phyloP scores from a whole-genome alignment of 2,888 invertebrate genomes.

The Drosophila melanosoma region DNA sequence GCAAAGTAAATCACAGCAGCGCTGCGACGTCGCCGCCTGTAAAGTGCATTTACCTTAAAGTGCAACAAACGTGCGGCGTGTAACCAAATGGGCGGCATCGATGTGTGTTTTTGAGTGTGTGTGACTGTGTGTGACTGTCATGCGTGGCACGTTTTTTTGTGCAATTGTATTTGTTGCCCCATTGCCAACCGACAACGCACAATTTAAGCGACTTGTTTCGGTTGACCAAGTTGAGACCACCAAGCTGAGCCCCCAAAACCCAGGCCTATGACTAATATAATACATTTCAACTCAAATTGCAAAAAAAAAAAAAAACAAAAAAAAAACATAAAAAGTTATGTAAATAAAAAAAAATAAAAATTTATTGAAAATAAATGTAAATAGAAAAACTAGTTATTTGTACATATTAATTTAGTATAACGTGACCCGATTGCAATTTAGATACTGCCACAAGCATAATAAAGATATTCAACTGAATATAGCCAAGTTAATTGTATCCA shows the following conservation, averaged over 20 bases:
- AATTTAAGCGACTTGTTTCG: conserved; percentile 56
- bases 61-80: conserved; percentile 56
- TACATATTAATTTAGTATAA: conserved; percentile 11
- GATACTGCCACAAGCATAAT: not conserved
- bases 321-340: too few species aligned
- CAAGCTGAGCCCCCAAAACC: conserved; percentile 4
- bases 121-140: conserved; percentile 47
- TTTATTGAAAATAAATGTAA: conserved; percentile 3
- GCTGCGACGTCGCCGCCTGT: conserved; percentile 27
- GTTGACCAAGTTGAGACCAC: conserved; percentile 52
- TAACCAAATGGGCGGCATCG: conserved; percentile 53
- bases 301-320: not conserved
- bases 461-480: not conserved
- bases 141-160: conserved; percentile 77
- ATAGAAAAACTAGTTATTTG: conserved; percentile 9
- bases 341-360: not conserved
- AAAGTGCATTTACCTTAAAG: conserved; percentile 81
- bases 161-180: conserved; percentile 52
- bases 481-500: not conserved
- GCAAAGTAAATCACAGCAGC: not conserved
- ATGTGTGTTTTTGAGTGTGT: conserved; percentile 7
- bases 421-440: conserved; percentile 2
- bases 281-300: conserved; percentile 19
- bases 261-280: conserved; percentile 67
- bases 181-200: conserved; percentile 38